A percentile compares a stretch with the other conserved stretches of the same genome.
These are phyloP conservation scores for Ophion obscuratus DNA, from an alignment of 2,888 invertebrate species.

Conservation along the genomic window DNA sequence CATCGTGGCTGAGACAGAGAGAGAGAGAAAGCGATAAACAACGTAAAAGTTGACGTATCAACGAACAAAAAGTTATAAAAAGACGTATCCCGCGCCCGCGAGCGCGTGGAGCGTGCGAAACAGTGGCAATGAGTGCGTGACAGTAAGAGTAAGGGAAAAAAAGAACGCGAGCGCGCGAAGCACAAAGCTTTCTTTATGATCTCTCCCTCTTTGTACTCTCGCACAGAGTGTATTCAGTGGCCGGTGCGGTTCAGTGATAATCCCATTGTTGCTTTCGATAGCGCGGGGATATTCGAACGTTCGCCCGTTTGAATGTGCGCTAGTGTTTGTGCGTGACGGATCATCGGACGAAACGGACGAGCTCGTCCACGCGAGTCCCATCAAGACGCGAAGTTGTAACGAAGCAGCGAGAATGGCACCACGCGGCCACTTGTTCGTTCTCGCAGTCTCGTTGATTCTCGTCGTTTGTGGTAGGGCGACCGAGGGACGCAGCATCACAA, in stretches of 20 bases:
- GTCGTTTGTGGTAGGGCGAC: conserved; percentile 57
- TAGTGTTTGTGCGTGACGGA: conserved; percentile 22
- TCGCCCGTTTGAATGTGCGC: conserved; percentile 5
- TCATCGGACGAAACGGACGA: conserved; percentile 7
- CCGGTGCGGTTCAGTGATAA: conserved; percentile 36
- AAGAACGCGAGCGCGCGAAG: conserved; percentile 5
- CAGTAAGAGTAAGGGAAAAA: conserved; percentile 63
- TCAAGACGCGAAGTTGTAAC: conserved; percentile 1
- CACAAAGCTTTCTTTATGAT: conserved; percentile 43
- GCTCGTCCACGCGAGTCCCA: conserved; percentile 12
- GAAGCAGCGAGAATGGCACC: conserved; percentile 49
- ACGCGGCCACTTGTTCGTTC: conserved; percentile 49
- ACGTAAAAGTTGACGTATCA: not conserved
- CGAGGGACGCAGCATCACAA: conserved; percentile 79
- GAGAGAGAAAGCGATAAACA: no score
- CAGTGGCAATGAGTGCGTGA: conserved; percentile 81
- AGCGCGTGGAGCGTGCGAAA: conserved; percentile 60
- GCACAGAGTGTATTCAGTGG: conserved; percentile 31
- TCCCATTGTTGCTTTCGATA: conserved; percentile 21
- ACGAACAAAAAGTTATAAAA: conserved; percentile 16
- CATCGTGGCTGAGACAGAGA: not conserved
- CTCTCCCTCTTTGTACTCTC: conserved; percentile 23
- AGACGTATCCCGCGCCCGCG: conserved; percentile 47
- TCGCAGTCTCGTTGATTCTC: conserved; percentile 68
- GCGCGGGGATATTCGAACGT: conserved; percentile 37